These are phyloP conservation scores for Andrena chrysosceles DNA, from an alignment of 2,888 invertebrate species.

Conservation along the genomic window DNA sequence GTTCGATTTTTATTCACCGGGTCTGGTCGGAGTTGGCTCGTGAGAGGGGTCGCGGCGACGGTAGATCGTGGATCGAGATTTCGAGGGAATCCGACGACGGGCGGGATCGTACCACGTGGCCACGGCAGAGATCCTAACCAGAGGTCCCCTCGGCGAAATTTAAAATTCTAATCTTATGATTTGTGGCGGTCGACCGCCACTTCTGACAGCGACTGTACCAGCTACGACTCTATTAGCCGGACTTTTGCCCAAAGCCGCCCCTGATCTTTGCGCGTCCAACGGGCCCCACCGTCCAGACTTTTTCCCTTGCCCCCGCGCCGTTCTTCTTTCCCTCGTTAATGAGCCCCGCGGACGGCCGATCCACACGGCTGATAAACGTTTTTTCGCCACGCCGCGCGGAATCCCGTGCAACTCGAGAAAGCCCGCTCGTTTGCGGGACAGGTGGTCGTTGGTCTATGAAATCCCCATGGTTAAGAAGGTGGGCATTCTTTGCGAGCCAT, in stretches of 20 bases:
- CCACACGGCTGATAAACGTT: constrained; percentile 8
- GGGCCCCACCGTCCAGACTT: constrained; percentile 23
- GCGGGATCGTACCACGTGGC: constrained; percentile 72
- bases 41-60: constrained; percentile 65
- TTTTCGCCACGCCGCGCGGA: background rate
- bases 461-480: background rate
- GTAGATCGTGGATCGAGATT: constrained; percentile 82
- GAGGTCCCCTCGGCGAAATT: constrained; percentile 75
- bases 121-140: constrained; percentile 46
- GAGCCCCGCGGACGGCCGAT: constrained; percentile 3
- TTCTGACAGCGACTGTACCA: constrained; percentile 80
- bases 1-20: constrained; percentile 74
- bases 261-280: constrained; percentile 44
- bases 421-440: background rate
- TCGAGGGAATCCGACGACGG: constrained; percentile 79
- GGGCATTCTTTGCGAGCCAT: constrained; percentile 28
- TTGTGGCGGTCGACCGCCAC: constrained; percentile 78
- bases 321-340: constrained; percentile 14
- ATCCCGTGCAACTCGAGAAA: constrained; percentile 5
- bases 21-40: constrained; percentile 52
- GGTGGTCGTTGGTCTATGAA: background rate
- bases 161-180: constrained; percentile 85
- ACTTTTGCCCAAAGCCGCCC: constrained; percentile 78
- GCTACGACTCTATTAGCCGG: constrained; percentile 83
- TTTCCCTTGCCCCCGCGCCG: constrained; percentile 18